Percentiles rank a stretch among this genome's conserved stretches.
Evolutionary conservation across 1,140 invertebrate genomes (phyloP).

Genomic region (Papilio glaucus): DNA sequence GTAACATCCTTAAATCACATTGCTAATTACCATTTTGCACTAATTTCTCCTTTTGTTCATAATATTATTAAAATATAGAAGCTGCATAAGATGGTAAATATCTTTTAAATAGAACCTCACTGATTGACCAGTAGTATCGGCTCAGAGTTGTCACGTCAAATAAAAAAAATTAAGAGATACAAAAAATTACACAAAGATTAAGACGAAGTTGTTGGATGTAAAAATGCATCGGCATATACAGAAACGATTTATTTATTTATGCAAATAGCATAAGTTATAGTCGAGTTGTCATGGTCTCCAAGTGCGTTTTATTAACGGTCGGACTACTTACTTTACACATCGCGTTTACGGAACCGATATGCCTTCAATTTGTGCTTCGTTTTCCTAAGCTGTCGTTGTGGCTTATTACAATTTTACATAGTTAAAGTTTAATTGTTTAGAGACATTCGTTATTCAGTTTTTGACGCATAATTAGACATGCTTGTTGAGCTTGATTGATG

Average conservation of each 20-base stretch:
- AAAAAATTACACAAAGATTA: no score
- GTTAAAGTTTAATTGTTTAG: not conserved
- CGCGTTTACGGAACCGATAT: conserved; percentile 17
- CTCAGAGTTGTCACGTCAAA: no score
- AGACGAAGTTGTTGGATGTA: no score
- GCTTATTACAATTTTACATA: conserved; percentile 4
- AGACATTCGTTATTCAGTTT: not conserved
- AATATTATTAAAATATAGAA: not conserved
- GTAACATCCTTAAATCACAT: no score
- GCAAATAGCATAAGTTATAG: conserved; percentile 11
- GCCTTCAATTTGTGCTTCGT: conserved; percentile 4
- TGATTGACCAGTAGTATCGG: no score
- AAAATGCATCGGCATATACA: not conserved
- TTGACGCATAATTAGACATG: not conserved
- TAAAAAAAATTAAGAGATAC: no score
- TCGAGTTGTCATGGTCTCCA: conserved; percentile 13
- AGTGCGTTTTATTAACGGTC: not conserved
- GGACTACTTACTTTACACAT: not conserved
- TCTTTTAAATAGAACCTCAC: no score
- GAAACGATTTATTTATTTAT: conserved; percentile 9
- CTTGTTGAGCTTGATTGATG: conserved; percentile 4
- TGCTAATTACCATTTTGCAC: no score
- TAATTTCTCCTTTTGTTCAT: not conserved
- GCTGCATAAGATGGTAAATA: not conserved
- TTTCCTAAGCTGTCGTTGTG: no score